Percentiles rank a stretch among this genome's conserved stretches.
phyloP scores from a whole-genome alignment of 2,888 invertebrate species.

The Agrypnus murinus region DNA sequence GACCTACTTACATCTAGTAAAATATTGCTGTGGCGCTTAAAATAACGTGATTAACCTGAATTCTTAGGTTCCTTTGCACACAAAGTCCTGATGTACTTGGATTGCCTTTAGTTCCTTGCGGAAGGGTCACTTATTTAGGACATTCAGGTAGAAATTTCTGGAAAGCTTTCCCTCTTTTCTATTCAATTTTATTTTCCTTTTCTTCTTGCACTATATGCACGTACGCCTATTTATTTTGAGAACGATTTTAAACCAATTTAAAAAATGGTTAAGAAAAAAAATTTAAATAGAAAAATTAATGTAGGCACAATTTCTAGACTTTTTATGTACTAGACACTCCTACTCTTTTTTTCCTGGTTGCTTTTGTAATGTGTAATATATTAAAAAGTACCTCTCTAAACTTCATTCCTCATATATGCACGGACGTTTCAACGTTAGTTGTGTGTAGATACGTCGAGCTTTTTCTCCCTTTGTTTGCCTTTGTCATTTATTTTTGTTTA shows the following conservation, averaged over 20 bases:
- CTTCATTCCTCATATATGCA: slow-evolving; percentile 31
- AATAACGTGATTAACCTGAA: slow-evolving; percentile 53
- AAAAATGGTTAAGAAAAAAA: not conserved
- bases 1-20: slow-evolving; percentile 4
- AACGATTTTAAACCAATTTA: not conserved
- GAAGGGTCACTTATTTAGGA: slow-evolving; percentile 71
- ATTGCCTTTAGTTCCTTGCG: slow-evolving; percentile 71
- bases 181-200: slow-evolving; percentile 20
- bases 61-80: slow-evolving; percentile 71
- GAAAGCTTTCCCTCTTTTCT: slow-evolving; percentile 31
- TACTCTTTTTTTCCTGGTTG: not conserved
- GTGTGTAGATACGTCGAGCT: slow-evolving; percentile 40
- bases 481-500: slow-evolving; percentile 53
- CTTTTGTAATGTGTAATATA: not conserved
- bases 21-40: slow-evolving; percentile 33
- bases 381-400: slow-evolving; percentile 28
- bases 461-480: slow-evolving; percentile 49
- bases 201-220: slow-evolving; percentile 29
- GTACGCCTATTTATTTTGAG: slow-evolving; percentile 22
- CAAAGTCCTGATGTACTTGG: slow-evolving; percentile 72
- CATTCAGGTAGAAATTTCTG: slow-evolving; percentile 64
- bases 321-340: no score
- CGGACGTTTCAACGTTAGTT: slow-evolving; percentile 31
- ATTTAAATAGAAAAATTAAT: slow-evolving; percentile 7
- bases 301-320: no score